These are phyloP conservation scores for Heliothis virescens DNA, from an alignment of 1,140 invertebrate genomes.

Conservation along the genomic window DNA sequence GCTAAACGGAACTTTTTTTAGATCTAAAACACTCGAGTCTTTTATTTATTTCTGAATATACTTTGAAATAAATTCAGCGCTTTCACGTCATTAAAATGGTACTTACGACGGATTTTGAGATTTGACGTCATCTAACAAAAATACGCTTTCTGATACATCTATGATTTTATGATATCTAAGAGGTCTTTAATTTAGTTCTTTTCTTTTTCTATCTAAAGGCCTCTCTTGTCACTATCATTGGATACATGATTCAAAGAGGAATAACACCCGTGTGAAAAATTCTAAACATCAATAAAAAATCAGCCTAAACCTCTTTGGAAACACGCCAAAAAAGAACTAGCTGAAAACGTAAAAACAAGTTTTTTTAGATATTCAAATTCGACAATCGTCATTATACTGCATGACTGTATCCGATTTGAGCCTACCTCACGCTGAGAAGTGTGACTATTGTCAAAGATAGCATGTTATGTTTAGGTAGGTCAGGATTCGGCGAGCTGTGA, in stretches of 20 bases:
- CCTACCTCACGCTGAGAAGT: slow-evolving; percentile 9
- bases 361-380: slow-evolving; percentile 15
- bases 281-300: slow-evolving; percentile 2
- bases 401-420: slow-evolving; percentile 20
- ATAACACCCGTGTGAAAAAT: neutral
- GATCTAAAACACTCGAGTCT: slow-evolving; percentile 7
- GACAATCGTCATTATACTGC: slow-evolving; percentile 6
- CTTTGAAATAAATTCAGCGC: neutral
- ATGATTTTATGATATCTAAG: neutral
- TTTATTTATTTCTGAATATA: neutral
- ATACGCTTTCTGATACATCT: neutral
- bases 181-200: no score
- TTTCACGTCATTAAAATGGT: neutral
- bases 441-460: neutral
- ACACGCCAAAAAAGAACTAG: slow-evolving; percentile 24
- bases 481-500: slow-evolving; percentile 45
- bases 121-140: neutral
- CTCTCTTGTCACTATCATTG: neutral
- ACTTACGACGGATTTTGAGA: neutral
- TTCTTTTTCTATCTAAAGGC: neutral
- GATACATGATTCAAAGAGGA: neutral
- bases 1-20: slow-evolving; percentile 39
- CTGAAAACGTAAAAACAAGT: slow-evolving; percentile 36
- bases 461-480: slow-evolving; percentile 47
- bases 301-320: slow-evolving; percentile 25